phyloP scores from a whole-genome alignment of 1,140 invertebrate species.

The Drosophila bipectinata region DNA sequence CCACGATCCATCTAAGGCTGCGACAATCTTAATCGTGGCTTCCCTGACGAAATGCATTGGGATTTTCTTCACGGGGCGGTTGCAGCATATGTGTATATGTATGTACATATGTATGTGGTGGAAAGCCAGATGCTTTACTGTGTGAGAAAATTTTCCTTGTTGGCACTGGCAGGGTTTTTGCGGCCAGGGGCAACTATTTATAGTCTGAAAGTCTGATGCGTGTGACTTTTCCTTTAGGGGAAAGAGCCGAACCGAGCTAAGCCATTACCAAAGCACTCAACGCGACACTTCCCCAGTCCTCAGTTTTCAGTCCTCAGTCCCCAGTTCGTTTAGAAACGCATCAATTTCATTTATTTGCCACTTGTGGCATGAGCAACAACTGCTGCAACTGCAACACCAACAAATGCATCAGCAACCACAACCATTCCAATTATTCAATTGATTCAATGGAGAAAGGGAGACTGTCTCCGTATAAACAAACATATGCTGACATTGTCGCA shows the following conservation, averaged over 20 bases:
- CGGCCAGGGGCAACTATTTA: conserved; percentile 59
- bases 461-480: neutral
- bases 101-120: conserved; percentile 35
- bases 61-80: conserved; percentile 24
- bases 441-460: conserved; percentile 48
- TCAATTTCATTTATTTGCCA: conserved; percentile 82
- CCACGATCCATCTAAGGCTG: conserved; percentile 67
- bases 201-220: conserved; percentile 42
- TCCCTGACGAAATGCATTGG: conserved; percentile 37
- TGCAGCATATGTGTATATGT: conserved; percentile 54
- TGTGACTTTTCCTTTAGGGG: conserved; percentile 66
- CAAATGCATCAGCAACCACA: conserved; percentile 38
- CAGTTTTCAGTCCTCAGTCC: neutral
- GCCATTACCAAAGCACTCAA: conserved; percentile 18
- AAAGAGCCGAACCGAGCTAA: conserved; percentile 6
- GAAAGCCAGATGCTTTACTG: conserved; percentile 66
- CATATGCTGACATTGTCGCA: conserved; percentile 45
- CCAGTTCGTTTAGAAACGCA: conserved; percentile 55
- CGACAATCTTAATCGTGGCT: conserved; percentile 75
- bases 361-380: conserved; percentile 60
- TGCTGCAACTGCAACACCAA: conserved; percentile 26
- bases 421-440: conserved; percentile 78
- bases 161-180: conserved; percentile 33
- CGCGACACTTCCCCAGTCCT: conserved; percentile 29
- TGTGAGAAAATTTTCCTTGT: conserved; percentile 70